Conservation (phyloP, 2,113 vertebrate species). For the Rhabdornis inornatus region DNA sequence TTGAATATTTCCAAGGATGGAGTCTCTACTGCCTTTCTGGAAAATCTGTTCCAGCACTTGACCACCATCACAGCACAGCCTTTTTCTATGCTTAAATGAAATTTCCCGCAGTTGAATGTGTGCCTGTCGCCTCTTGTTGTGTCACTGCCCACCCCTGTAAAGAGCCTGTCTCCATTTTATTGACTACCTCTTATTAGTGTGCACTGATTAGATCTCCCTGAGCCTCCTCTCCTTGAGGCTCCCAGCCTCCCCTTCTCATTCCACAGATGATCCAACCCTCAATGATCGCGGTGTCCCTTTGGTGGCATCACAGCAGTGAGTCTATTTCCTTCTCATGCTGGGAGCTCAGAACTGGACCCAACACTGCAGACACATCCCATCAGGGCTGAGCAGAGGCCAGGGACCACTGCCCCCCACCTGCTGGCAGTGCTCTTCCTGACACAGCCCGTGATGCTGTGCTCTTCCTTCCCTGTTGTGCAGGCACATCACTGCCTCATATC, state of each 20-base stretch:
- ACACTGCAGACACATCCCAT: neutral
- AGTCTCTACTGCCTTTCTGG: neutral
- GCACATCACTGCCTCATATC: neutral
- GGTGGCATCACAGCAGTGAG: neutral
- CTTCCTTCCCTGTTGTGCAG: neutral
- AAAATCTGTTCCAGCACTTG: neutral
- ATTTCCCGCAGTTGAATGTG: neutral
- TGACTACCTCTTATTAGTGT: neutral
- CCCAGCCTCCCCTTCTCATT: neutral
- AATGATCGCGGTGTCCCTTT: neutral
- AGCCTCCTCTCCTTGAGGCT: neutral
- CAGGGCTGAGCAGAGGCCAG: neutral
- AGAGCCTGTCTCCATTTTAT: neutral
- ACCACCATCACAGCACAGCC: neutral
- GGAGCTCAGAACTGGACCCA: neutral
- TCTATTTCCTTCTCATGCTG: no score
- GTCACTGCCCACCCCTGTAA: neutral
- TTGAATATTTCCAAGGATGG: neutral
- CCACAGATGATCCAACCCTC: neutral
- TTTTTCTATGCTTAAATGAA: neutral
- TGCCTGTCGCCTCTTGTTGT: neutral
- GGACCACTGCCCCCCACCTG: neutral
- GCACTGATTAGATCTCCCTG: neutral
- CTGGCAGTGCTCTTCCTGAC: neutral
- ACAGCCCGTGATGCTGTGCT: neutral